Base-by-base conservation (phyloP, 64 coral and sea anemone genomes). In the Anthopleura sola region DNA sequence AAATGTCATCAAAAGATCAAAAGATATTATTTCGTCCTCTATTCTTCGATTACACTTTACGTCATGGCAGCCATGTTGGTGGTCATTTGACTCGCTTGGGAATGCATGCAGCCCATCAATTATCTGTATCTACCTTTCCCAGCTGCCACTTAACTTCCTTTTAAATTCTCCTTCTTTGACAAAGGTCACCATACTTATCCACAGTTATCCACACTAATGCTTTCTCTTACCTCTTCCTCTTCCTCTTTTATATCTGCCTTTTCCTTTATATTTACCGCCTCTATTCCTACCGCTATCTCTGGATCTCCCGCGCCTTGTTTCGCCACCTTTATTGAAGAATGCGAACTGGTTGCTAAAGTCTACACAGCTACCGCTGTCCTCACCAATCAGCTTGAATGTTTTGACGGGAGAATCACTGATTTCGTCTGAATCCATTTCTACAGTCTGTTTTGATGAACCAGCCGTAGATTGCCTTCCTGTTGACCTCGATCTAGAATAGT, bases 331-430 rank as follows among this genome's bases (percentile, higher is more conserved):
- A 53, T 34, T 34, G 17, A 83, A 83, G 55, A 83, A 83, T 9
- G 82, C 8, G 39, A 83, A 83, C 28, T 83, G 82, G 29, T 83
- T 83, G 29, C 32, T 49, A 31, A 83, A 83, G 36, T 83, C 82
- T 36, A 83, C 51, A 10, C 19, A 18, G 34, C 82, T 83, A 20
- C 55, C 29, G 2, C 32, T 36, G 19, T 56, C 36, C 17, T 83
- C 82, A 19, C 82, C 82, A 31, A 83, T 83, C 82, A 83, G 24
- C 49, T 53, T 83, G 29, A 83, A 83, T 16, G 82, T 83, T 51
- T 83, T 83, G 44, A 83, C 55, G 10, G 82, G 82, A 38, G 82
- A 83, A 55, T 83, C 32, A 37, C 82, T 6, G 3, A 83, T 83
- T 60, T 83, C 82, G 34, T 60, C 49, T 36, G 82, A 60, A 60